Percentiles rank a stretch among this genome's conserved stretches.
phyloP scores from a whole-genome alignment of 2,797 vertebrate genomes.

The Anabas testudineus region DNA sequence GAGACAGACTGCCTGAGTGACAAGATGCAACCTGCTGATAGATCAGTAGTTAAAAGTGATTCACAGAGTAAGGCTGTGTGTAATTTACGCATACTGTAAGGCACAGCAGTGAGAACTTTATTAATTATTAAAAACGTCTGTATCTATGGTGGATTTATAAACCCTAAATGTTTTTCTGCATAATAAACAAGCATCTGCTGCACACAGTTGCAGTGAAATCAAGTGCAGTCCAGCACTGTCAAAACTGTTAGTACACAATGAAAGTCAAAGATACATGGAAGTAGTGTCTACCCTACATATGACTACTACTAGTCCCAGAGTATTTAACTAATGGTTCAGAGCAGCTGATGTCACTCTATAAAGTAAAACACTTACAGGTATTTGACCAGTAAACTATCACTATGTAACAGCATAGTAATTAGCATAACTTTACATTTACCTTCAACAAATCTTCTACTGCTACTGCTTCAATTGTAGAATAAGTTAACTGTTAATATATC shows the following conservation, averaged over 20 bases:
- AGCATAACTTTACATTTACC: not conserved
- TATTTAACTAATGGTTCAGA: not conserved
- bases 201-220: too few relatives aligned
- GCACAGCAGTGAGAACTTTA: not conserved
- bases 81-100: too few relatives aligned
- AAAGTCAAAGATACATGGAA: not conserved
- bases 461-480: not conserved
- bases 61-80: too few relatives aligned
- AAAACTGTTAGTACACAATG: not conserved
- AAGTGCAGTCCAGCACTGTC: too few relatives aligned
- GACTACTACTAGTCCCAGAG: too few relatives aligned
- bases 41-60: too few relatives aligned
- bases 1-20: too few relatives aligned
- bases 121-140: not conserved
- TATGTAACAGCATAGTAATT: not conserved
- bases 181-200: not conserved
- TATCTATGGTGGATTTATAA: not conserved
- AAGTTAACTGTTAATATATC: not conserved
- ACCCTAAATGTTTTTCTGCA: not conserved
- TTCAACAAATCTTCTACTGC: not conserved
- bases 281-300: not conserved
- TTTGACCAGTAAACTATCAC: not conserved
- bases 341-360: not conserved
- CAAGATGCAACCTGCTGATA: too few relatives aligned
- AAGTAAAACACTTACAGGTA: not conserved